Base-by-base conservation (phyloP, 2,113 vertebrate species). In the Cichladusa arquata region DNA sequence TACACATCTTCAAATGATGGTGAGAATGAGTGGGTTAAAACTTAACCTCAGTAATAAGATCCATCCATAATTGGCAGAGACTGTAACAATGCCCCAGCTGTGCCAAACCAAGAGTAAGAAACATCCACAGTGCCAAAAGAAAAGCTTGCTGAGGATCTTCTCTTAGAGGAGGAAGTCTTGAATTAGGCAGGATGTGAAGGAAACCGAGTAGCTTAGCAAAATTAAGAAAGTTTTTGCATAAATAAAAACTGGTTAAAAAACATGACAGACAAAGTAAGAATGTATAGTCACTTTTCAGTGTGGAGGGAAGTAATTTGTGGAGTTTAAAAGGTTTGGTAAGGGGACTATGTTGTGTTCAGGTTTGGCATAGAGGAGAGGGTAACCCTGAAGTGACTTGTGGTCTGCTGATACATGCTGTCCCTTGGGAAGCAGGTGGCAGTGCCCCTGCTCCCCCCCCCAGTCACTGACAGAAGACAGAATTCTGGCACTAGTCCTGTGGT, bases 1-100 rank as follows among this genome's bases (percentile, higher is more conserved):
- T 92, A 81, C n/a, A 81, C 28, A 53, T 79, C 72, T 92, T 92
- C 69, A 83, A 81, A 81, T 76, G 44, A 79, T 71, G 38, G 67
- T 85, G 57, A 38, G 66, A 36, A 62, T 85, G 90, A n/a, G 65
- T 67, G 70, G 77, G 57, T 91, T 94, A 91, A 69, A 86, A 87
- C 31, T 91, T 95, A 95, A 91, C 83, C 90, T 87, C 84, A 23
- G 48, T 93, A 91, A 91, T 95, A 94, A 91, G 65, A 83, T 76
- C 44, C 87, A 87, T 89, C 53, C 57, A 78, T 79, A 94, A 89
- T 3, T 96, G 81, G 84, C 81, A 95, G 73, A 94, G 34, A 40
- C 15, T 53, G 34, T 85, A 95, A 79, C 26, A 71, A 53, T 67
- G 76, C 34, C 8, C 53, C 65, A 93, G 73, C 87, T 96, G 87